These are phyloP conservation scores for Strix occidentalis DNA, from an alignment of 2,797 vertebrate genomes.

Conservation along the genomic window DNA sequence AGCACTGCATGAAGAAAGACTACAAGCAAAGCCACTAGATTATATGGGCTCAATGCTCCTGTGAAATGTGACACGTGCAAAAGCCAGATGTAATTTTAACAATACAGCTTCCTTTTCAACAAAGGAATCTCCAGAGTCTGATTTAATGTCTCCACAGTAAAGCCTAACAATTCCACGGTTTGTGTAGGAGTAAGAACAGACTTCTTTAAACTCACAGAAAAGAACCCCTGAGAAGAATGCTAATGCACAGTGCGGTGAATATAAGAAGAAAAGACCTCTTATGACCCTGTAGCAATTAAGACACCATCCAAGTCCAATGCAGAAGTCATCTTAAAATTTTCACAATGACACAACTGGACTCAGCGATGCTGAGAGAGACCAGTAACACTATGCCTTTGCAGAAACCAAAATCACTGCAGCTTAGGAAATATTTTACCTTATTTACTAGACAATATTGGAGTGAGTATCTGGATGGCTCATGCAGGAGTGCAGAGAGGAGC, in stretches of 20 bases:
- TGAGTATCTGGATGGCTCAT: background rate
- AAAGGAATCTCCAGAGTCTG: slow-evolving; percentile 65
- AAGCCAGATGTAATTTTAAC: slow-evolving; percentile 65
- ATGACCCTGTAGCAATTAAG: slow-evolving; percentile 47
- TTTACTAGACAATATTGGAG: background rate
- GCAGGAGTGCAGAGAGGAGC: background rate
- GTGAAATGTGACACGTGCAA: slow-evolving; percentile 55
- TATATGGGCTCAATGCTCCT: slow-evolving; percentile 49
- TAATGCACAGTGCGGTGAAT: slow-evolving; percentile 19
- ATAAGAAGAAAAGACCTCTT: slow-evolving; percentile 24
- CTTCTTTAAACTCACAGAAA: slow-evolving; percentile 35
- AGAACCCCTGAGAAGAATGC: slow-evolving; percentile 26
- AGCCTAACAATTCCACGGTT: slow-evolving; percentile 59
- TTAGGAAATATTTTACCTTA: background rate
- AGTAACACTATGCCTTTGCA: background rate
- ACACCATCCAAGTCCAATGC: background rate
- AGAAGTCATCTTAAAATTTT: background rate
- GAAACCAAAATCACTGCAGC: background rate
- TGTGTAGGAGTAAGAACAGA: slow-evolving; percentile 64
- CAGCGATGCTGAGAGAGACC: background rate
- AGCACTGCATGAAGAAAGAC: slow-evolving; percentile 49
- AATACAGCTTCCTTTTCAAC: slow-evolving; percentile 43
- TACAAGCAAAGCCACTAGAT: slow-evolving; percentile 56
- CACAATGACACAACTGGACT: background rate
- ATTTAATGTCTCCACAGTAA: slow-evolving; percentile 60